These are phyloP conservation scores for Varanus komodoensis DNA, from an alignment of 2,113 vertebrate genomes.

Conservation along the genomic window DNA sequence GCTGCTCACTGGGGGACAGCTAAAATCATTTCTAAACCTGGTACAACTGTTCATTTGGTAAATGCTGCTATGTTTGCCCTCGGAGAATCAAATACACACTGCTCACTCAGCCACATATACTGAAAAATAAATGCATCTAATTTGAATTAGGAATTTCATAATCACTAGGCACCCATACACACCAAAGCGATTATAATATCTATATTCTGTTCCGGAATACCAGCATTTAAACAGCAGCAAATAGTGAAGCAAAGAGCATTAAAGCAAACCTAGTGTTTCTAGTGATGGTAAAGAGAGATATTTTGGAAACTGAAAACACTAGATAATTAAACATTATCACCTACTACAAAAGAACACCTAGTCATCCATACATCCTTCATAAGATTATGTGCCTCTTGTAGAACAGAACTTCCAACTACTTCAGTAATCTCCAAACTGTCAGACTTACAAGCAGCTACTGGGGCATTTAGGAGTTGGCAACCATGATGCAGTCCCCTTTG, in stretches of 20 bases:
- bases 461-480: neutral
- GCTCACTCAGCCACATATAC: neutral
- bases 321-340: neutral
- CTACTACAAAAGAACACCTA: neutral
- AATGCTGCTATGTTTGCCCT: neutral
- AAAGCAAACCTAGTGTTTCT: neutral
- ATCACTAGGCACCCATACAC: neutral
- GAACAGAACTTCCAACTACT: neutral
- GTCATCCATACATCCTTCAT: neutral
- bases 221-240: neutral
- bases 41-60: neutral
- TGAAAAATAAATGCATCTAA: neutral
- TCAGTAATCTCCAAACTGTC: neutral
- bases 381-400: no score
- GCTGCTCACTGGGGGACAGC: slow-evolving; percentile 29
- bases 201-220: neutral
- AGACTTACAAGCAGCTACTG: neutral
- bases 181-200: neutral
- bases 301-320: neutral
- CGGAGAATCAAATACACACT: neutral
- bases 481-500: neutral
- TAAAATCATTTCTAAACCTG: slow-evolving; percentile 35
- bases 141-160: neutral
- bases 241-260: neutral
- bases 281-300: neutral